A percentile compares a stretch with the other conserved stretches of the same genome.
Conservation (phyloP, 2,113 vertebrate genomes). For the Gobiocypris rarus region DNA sequence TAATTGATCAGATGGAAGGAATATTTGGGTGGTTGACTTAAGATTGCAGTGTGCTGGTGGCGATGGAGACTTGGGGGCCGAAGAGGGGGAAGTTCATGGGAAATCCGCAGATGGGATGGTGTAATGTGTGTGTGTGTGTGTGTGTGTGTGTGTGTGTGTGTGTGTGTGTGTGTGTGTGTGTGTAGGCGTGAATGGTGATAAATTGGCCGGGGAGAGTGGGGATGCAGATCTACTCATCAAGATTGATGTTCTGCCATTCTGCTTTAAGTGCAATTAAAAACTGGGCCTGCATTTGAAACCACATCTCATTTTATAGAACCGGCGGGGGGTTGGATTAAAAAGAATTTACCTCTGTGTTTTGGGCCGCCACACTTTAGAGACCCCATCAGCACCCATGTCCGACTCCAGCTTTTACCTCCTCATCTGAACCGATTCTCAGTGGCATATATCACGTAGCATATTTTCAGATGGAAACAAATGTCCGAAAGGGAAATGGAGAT, state of each 20-base stretch:
- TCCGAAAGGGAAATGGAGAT: no score
- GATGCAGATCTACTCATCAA: conserved; percentile 86
- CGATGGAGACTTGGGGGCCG: neutral
- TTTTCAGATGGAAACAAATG: neutral
- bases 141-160: conserved; percentile 48
- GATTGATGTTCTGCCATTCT: conserved; percentile 85
- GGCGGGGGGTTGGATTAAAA: conserved; percentile 70
- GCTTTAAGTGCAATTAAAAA: conserved; percentile 87
- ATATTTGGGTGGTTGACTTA: conserved; percentile 16
- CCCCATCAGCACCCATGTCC: conserved; percentile 2
- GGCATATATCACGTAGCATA: neutral
- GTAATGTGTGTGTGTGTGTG: conserved; percentile 49
- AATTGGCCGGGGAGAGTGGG: conserved; percentile 78
- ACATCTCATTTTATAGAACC: conserved; percentile 67
- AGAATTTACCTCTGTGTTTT: conserved; percentile 53
- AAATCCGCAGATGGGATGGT: conserved; percentile 64
- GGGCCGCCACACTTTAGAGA: neutral
- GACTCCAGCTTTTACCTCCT: neutral
- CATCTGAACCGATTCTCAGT: neutral
- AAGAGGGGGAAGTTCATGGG: conserved; percentile 30
- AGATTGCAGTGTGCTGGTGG: conserved; percentile 13
- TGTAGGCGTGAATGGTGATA: conserved; percentile 77
- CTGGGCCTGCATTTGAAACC: conserved; percentile 76
- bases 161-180: conserved; percentile 63
- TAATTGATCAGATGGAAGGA: neutral